These are phyloP conservation scores for Gymnosoma rotundatum DNA, from an alignment of 2,888 invertebrate species.

Conservation along the genomic window DNA sequence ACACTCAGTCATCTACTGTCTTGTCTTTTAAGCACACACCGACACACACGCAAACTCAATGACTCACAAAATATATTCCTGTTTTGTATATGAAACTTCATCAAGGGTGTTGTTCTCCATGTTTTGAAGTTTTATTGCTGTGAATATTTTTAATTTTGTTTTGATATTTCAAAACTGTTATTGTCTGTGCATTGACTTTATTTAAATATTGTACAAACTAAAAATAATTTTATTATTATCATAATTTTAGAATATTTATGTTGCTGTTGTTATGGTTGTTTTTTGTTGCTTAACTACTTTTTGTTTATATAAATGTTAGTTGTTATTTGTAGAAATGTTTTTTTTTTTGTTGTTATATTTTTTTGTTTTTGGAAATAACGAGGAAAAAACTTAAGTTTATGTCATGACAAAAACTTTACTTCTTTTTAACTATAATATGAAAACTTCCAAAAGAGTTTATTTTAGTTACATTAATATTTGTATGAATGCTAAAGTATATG, in stretches of 20 bases:
- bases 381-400: slow-evolving; percentile 49
- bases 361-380: neutral
- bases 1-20: slow-evolving; percentile 39
- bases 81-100: neutral
- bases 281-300: slow-evolving; percentile 1
- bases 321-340: slow-evolving; percentile 48
- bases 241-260: slow-evolving; percentile 72
- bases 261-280: slow-evolving; percentile 32
- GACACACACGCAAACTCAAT: slow-evolving; percentile 6
- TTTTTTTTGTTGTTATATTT: neutral
- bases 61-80: neutral
- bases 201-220: slow-evolving; percentile 56
- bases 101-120: slow-evolving; percentile 43
- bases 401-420: slow-evolving; percentile 64
- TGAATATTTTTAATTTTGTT: slow-evolving; percentile 13
- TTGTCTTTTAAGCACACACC: slow-evolving; percentile 4
- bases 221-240: slow-evolving; percentile 72
- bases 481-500: neutral
- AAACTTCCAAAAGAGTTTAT: slow-evolving; percentile 61
- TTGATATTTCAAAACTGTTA: slow-evolving; percentile 50
- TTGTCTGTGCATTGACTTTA: slow-evolving; percentile 66
- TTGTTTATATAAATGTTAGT: slow-evolving; percentile 40
- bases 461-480: slow-evolving; percentile 31
- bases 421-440: slow-evolving; percentile 61
- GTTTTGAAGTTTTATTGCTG: slow-evolving; percentile 3